Conservation (phyloP, 2,113 vertebrate genomes). For the Rhinoptilus africanus region DNA sequence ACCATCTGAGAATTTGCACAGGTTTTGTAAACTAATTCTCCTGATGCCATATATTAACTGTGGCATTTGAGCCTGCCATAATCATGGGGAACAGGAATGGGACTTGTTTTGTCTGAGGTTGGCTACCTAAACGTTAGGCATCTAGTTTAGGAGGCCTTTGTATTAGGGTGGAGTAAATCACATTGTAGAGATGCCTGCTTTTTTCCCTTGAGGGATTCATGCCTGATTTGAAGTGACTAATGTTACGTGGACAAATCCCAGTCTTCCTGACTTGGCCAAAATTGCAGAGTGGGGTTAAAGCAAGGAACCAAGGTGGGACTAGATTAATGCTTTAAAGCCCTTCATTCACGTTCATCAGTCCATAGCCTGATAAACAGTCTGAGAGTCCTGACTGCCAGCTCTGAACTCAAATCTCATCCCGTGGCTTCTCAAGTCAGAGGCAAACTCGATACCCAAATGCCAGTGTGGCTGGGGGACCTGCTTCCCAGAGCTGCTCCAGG, state of each 20-base stretch:
- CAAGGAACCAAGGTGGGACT: background rate
- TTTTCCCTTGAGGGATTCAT: background rate
- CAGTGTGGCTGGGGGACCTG: background rate
- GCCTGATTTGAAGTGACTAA: background rate
- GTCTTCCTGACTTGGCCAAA: background rate
- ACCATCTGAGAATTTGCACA: background rate
- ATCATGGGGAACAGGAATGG: background rate
- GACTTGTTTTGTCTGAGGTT: background rate
- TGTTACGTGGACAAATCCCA: background rate
- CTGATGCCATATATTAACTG: background rate
- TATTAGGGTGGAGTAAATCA: background rate
- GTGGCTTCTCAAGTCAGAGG: background rate
- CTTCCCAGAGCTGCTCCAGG: background rate
- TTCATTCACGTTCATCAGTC: background rate
- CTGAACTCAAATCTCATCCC: background rate
- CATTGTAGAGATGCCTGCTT: background rate
- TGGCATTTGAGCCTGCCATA: background rate
- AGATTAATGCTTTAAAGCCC: background rate
- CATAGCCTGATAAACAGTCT: background rate
- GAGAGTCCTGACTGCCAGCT: background rate
- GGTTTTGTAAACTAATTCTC: background rate
- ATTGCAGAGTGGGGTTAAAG: background rate
- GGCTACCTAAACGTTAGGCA: background rate
- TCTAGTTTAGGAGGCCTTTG: background rate
- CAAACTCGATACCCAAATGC: background rate